These are phyloP conservation scores for Cepaea hortensis DNA, from an alignment of 2,888 invertebrate species.

Conservation along the genomic window DNA sequence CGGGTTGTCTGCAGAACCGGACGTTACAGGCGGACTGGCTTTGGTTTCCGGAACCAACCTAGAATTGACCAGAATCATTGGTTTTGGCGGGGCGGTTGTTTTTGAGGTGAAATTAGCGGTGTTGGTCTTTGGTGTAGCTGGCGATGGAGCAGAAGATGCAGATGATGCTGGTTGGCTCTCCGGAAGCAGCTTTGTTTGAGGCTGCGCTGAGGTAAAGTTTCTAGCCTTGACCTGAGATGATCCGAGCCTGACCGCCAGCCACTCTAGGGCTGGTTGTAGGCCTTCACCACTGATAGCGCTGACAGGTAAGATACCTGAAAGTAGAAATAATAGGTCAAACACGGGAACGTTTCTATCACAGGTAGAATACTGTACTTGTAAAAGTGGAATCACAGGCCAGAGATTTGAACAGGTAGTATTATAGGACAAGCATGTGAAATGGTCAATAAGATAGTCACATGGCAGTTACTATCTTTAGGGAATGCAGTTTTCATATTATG, in stretches of 20 bases:
- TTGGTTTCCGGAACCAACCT: constrained; percentile 26
- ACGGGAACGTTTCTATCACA: too few species aligned
- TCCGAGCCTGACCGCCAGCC: constrained; percentile 67
- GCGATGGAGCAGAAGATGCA: constrained; percentile 37
- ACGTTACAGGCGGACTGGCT: not conserved
- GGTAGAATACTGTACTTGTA: too few species aligned
- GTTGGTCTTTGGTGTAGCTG: constrained; percentile 22
- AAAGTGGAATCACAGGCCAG: too few species aligned
- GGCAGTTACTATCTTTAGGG: too few species aligned
- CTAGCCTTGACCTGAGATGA: constrained; percentile 55
- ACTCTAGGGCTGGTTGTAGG: constrained; percentile 66
- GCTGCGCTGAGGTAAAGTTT: constrained; percentile 35
- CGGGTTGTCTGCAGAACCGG: not conserved
- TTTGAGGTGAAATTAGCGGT: constrained; percentile 9
- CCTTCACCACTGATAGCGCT: constrained; percentile 68
- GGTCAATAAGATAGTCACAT: too few species aligned
- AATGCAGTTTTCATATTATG: too few species aligned
- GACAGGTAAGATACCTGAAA: constrained; percentile 66
- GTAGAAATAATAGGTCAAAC: not conserved
- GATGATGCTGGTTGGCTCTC: constrained; percentile 33
- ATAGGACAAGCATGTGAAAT: too few species aligned
- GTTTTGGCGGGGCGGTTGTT: constrained; percentile 1
- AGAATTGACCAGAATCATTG: constrained; percentile 44
- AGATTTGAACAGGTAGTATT: too few species aligned
- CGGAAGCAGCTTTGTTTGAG: constrained; percentile 19